phyloP scores from a whole-genome alignment of 2,888 invertebrate genomes.

The Brachypterus glaber region DNA sequence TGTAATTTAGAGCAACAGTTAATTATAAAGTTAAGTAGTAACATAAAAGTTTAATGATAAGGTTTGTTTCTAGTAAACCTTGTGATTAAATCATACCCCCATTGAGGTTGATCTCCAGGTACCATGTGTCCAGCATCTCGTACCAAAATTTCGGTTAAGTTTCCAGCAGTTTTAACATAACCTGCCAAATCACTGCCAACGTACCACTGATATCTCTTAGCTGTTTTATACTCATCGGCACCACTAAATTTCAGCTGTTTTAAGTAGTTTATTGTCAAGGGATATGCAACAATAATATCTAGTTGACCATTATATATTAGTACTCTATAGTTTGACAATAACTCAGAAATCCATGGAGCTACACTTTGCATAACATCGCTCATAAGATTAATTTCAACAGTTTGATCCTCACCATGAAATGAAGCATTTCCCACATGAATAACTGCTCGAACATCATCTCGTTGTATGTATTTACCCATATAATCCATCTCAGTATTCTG shows the following conservation, averaged over 20 bases:
- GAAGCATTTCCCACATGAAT: conserved; percentile 78
- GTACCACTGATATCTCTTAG: conserved; percentile 59
- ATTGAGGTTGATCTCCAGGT: conserved; percentile 67
- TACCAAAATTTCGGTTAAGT: conserved; percentile 64
- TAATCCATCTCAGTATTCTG: conserved; percentile 40
- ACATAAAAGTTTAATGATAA: conserved; percentile 18
- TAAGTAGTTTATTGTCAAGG: conserved; percentile 71
- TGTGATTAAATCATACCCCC: conserved; percentile 64
- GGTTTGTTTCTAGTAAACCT: conserved; percentile 47
- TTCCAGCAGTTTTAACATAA: conserved; percentile 61
- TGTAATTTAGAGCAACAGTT: background rate
- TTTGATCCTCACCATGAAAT: conserved; percentile 48
- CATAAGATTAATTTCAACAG: conserved; percentile 63
- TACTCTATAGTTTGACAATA: conserved; percentile 59
- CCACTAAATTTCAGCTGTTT: conserved; percentile 59
- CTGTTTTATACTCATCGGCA: conserved; percentile 54
- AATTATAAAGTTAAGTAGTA: background rate
- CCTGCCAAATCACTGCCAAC: conserved; percentile 63
- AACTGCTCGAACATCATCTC: conserved; percentile 52
- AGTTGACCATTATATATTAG: conserved; percentile 84
- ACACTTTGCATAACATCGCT: conserved; percentile 76
- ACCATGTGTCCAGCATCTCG: conserved; percentile 78
- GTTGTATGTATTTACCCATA: conserved; percentile 56
- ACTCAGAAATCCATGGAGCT: conserved; percentile 59
- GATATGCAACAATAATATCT: conserved; percentile 85